A percentile compares a stretch with the other conserved stretches of the same genome.
These are phyloP conservation scores for Eupleurogrammus muticus DNA, from an alignment of 2,797 vertebrate species.

Conservation along the genomic window DNA sequence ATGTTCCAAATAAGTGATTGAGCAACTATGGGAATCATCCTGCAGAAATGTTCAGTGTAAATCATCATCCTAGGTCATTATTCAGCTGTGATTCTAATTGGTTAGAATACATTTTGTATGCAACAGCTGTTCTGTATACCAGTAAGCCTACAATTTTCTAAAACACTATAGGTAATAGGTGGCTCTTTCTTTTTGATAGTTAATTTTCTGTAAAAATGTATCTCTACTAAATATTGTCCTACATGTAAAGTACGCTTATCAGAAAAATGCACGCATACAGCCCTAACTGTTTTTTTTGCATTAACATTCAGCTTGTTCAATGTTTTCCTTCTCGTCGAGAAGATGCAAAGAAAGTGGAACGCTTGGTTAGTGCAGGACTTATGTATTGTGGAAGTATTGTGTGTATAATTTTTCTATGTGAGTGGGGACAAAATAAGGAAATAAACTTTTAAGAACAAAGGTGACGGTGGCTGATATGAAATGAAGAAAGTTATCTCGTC, in stretches of 20 bases:
- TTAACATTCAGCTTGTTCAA: slow-evolving; percentile 51
- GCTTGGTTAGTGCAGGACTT: slow-evolving; percentile 51
- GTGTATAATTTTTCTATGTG: slow-evolving; percentile 74
- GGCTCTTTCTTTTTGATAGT: slow-evolving; percentile 36
- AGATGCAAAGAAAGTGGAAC: slow-evolving; percentile 41
- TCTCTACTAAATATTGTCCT: slow-evolving; percentile 55
- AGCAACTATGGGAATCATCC: slow-evolving; percentile 33
- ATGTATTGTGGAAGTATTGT: slow-evolving; percentile 61
- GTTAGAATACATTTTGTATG: slow-evolving; percentile 22
- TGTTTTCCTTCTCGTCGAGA: slow-evolving; percentile 47
- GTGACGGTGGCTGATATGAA: slow-evolving; percentile 1
- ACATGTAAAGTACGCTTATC: slow-evolving; percentile 43
- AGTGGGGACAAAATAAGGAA: slow-evolving; percentile 49
- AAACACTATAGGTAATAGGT: slow-evolving; percentile 62
- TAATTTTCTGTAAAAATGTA: slow-evolving; percentile 60
- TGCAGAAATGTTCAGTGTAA: slow-evolving; percentile 30
- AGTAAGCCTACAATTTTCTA: slow-evolving; percentile 29
- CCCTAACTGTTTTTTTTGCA: slow-evolving; percentile 40
- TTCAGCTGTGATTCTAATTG: slow-evolving; percentile 39
- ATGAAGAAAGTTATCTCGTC: background rate
- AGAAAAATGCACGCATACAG: slow-evolving; percentile 52
- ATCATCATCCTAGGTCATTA: slow-evolving; percentile 23
- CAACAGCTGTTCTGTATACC: slow-evolving; percentile 40
- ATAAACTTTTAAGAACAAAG: slow-evolving; percentile 72
- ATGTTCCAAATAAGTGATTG: slow-evolving; percentile 49